Evolutionary conservation across 2,113 vertebrate genomes (phyloP).

Genomic region (Gymnorhina tibicen): DNA sequence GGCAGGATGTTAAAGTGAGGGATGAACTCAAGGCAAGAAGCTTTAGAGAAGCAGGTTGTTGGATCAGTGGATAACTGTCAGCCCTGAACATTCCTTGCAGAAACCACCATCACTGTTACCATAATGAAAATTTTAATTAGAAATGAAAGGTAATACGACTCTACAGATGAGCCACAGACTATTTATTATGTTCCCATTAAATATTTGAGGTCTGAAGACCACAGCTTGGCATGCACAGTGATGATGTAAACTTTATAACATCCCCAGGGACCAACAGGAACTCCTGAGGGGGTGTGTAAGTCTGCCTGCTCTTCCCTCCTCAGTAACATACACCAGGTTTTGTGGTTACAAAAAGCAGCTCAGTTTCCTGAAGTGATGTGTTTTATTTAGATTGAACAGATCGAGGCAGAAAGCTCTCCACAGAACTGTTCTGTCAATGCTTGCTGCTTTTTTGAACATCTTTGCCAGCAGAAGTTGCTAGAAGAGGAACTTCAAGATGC

Average conservation of each 20-base stretch:
- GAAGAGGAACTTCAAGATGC: not conserved
- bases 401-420: not conserved
- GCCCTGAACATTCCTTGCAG: not conserved
- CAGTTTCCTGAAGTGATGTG: not conserved
- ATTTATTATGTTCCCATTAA: not conserved
- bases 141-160: not conserved
- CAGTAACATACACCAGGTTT: not conserved
- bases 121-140: not conserved
- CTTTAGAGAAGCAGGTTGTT: not conserved
- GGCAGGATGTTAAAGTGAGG: not conserved
- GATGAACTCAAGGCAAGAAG: not conserved
- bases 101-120: not conserved
- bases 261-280: not conserved
- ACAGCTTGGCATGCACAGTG: not conserved
- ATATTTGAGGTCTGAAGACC: not conserved
- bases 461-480: not conserved
- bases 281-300: not conserved
- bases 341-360: not conserved
- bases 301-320: not conserved
- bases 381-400: slow-evolving; percentile 13
- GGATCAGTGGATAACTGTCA: not conserved
- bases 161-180: not conserved
- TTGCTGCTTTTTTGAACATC: not conserved
- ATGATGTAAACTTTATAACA: not conserved
- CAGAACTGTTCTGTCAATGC: not conserved